These are phyloP conservation scores for Cantharis flavilabris DNA, from an alignment of 2,888 invertebrate species.

Conservation along the genomic window DNA sequence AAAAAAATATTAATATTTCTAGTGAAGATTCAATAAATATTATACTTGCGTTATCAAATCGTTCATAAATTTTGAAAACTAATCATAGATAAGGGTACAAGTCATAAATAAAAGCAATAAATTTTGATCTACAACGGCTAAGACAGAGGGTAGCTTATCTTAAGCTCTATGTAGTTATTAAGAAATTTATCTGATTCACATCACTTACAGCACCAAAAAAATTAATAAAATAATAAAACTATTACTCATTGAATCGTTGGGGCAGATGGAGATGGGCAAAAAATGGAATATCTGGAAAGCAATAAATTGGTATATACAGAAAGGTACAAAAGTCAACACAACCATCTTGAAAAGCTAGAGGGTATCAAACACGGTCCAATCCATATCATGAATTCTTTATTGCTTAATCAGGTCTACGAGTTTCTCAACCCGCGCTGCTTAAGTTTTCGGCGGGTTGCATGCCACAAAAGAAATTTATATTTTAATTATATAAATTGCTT, in stretches of 20 bases:
- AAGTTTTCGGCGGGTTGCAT: constrained; percentile 26
- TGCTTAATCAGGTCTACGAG: constrained; percentile 52
- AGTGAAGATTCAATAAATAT: neutral
- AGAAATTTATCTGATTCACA: neutral
- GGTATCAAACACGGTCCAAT: constrained; percentile 47
- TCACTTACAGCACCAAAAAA: neutral
- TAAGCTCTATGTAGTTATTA: constrained; percentile 15
- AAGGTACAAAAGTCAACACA: constrained; percentile 33
- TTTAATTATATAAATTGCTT: constrained; percentile 14
- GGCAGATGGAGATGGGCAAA: neutral
- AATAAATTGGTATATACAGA: constrained; percentile 8
- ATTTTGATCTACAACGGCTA: constrained; percentile 16
- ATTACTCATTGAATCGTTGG: neutral
- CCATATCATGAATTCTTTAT: constrained; percentile 55
- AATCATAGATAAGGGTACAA: constrained; percentile 20
- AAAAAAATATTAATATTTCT: neutral
- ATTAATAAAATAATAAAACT: neutral
- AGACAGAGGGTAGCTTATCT: constrained; percentile 13
- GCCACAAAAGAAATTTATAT: constrained; percentile 14
- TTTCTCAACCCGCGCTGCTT: constrained; percentile 21
- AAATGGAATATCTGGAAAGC: neutral
- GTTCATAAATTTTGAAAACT: constrained; percentile 20
- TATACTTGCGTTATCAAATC: constrained; percentile 18
- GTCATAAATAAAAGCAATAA: constrained; percentile 24
- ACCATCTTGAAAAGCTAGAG: constrained; percentile 30